phyloP scores from a whole-genome alignment of 2,888 invertebrate species.

The Pomacea canaliculata region DNA sequence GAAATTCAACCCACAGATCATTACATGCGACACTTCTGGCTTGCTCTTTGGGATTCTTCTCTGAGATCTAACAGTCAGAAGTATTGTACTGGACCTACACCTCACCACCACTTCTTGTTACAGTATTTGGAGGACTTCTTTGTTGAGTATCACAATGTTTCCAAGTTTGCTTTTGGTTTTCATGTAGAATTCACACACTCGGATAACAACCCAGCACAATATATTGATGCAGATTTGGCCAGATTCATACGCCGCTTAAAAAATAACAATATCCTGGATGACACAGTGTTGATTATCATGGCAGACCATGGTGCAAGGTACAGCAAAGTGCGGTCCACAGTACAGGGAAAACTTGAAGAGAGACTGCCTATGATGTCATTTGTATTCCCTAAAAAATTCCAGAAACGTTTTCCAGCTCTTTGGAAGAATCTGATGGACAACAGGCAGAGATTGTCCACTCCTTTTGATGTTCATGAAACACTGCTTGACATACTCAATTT shows the following conservation, averaged over 20 bases:
- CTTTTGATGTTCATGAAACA: slow-evolving; percentile 65
- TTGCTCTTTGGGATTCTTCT: slow-evolving; percentile 47
- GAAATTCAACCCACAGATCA: slow-evolving; percentile 62
- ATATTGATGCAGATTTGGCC: slow-evolving; percentile 57
- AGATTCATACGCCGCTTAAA: slow-evolving; percentile 48
- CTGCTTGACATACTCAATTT: slow-evolving; percentile 61
- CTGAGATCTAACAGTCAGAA: slow-evolving; percentile 41
- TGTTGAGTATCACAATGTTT: slow-evolving; percentile 20
- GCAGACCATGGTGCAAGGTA: slow-evolving; percentile 65
- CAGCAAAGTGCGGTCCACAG: slow-evolving; percentile 51
- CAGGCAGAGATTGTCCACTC: slow-evolving; percentile 53
- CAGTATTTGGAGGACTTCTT: slow-evolving; percentile 62
- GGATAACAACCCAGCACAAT: slow-evolving; percentile 62
- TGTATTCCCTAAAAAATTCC: slow-evolving; percentile 55
- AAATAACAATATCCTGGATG: slow-evolving; percentile 47
- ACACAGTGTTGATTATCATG: slow-evolving; percentile 62
- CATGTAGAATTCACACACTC: slow-evolving; percentile 57
- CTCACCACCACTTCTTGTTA: slow-evolving; percentile 57
- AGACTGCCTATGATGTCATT: slow-evolving; percentile 63
- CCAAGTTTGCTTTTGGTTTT: slow-evolving; percentile 18
- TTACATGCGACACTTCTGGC: slow-evolving; percentile 68
- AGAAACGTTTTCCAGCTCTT: slow-evolving; percentile 40
- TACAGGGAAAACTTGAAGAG: slow-evolving; percentile 65
- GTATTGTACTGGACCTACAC: slow-evolving; percentile 57
- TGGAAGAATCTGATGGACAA: slow-evolving; percentile 50